Evolutionary conservation across 92 coral and sea anemone genomes (phyloP).

Genomic region (Zoanthus sansibaricus): DNA sequence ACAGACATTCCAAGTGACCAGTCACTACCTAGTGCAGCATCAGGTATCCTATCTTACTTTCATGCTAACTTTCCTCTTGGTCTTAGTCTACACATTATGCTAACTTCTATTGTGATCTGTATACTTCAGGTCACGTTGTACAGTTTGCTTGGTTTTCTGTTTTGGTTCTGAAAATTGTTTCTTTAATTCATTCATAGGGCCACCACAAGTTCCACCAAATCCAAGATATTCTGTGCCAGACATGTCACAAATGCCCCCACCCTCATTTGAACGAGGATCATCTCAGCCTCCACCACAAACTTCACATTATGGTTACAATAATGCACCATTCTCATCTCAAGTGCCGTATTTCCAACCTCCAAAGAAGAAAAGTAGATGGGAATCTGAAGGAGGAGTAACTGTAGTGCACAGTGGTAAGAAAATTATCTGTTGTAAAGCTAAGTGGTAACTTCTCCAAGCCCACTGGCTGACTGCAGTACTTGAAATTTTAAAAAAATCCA

Average conservation of each 20-base stretch:
- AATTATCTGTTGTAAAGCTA: not conserved
- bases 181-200: conserved; percentile 6
- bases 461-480: no score
- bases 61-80: no score
- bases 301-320: conserved; percentile 35
- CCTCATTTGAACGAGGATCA: conserved; percentile 37
- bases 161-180: not conserved
- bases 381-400: conserved; percentile 64
- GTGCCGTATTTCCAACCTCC: conserved; percentile 44
- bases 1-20: conserved; percentile 67
- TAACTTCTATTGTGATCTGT: no score
- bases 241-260: conserved; percentile 36
- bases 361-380: conserved; percentile 77
- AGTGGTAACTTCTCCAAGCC: no score
- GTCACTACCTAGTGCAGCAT: conserved; percentile 56
- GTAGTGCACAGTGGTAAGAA: conserved; percentile 55
- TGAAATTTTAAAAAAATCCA: no score
- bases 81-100: no score
- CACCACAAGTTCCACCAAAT: conserved; percentile 24
- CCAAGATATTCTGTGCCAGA: conserved; percentile 29
- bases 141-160: no score
- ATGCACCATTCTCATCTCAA: conserved; percentile 32
- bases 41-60: conserved; percentile 52
- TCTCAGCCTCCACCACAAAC: conserved; percentile 25
- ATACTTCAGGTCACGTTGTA: no score